Percentiles rank a stretch among this genome's conserved stretches.
phyloP scores from a whole-genome alignment of 2,888 invertebrate genomes.

The Clepsis dumicolana region DNA sequence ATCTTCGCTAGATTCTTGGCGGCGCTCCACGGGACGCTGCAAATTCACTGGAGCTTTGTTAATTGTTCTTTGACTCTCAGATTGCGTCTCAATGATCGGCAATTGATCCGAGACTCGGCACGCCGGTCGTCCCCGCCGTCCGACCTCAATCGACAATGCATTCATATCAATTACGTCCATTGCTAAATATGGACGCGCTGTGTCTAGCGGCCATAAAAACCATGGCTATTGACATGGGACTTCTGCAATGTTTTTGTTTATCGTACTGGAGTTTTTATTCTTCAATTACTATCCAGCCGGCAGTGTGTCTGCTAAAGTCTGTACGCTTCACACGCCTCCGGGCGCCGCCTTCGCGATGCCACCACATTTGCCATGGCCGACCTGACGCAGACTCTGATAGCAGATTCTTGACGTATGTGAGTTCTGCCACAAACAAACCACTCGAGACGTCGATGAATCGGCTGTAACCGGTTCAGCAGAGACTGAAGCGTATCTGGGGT shows the following conservation, averaged over 20 bases:
- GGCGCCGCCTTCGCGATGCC: too few relatives aligned
- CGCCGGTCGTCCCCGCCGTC: neutral
- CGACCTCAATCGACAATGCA: constrained; percentile 5
- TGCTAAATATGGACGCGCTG: constrained; percentile 3
- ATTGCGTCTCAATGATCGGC: constrained; percentile 7
- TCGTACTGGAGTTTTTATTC: neutral
- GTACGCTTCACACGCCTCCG: neutral
- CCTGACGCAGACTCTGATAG: neutral
- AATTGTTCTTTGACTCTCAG: constrained; percentile 1
- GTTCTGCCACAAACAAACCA: neutral
- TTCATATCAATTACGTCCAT: constrained; percentile 1
- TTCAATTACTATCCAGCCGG: neutral
- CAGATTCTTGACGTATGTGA: neutral
- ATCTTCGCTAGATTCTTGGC: constrained; percentile 25
- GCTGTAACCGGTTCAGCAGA: constrained; percentile 1
- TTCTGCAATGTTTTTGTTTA: neutral
- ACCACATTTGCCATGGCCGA: neutral
- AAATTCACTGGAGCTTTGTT: neutral
- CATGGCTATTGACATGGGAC: neutral
- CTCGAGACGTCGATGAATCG: constrained; percentile 15
- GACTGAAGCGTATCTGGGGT: constrained; percentile 4
- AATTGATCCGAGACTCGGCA: constrained; percentile 7
- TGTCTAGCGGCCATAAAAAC: neutral
- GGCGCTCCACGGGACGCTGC: constrained; percentile 17
- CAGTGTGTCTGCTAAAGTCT: neutral